phyloP scores from a whole-genome alignment of 2,113 vertebrate genomes.

The Benthochromis sp. region DNA sequence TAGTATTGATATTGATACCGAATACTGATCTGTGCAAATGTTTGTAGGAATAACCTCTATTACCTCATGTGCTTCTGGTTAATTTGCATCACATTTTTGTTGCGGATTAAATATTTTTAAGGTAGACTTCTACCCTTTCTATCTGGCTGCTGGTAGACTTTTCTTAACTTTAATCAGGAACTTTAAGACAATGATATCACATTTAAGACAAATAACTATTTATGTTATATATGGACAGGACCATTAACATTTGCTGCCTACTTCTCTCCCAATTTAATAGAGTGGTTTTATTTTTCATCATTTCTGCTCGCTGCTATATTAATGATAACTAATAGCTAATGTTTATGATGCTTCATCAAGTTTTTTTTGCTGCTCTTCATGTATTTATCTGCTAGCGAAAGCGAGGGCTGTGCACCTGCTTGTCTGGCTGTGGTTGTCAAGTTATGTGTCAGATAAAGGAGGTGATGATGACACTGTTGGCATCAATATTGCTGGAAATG shows the following conservation, averaged over 20 bases:
- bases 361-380: neutral
- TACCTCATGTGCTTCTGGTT: neutral
- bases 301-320: neutral
- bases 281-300: neutral
- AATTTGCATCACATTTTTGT: neutral
- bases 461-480: neutral
- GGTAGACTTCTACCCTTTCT: neutral
- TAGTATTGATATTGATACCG: neutral
- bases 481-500: neutral
- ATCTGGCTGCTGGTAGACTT: neutral
- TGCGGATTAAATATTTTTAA: neutral
- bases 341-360: neutral
- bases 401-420: neutral
- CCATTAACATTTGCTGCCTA: neutral
- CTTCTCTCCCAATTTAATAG: neutral
- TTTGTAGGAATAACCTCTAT: neutral
- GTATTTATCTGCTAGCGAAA: neutral
- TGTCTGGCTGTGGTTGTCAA: neutral
- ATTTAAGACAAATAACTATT: neutral
- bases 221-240: neutral
- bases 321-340: neutral
- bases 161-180: neutral
- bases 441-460: neutral
- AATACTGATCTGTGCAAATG: neutral
- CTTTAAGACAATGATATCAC: neutral